These are phyloP conservation scores for Halichoeres trimaculatus DNA, from an alignment of 2,113 vertebrate genomes.

Conservation along the genomic window DNA sequence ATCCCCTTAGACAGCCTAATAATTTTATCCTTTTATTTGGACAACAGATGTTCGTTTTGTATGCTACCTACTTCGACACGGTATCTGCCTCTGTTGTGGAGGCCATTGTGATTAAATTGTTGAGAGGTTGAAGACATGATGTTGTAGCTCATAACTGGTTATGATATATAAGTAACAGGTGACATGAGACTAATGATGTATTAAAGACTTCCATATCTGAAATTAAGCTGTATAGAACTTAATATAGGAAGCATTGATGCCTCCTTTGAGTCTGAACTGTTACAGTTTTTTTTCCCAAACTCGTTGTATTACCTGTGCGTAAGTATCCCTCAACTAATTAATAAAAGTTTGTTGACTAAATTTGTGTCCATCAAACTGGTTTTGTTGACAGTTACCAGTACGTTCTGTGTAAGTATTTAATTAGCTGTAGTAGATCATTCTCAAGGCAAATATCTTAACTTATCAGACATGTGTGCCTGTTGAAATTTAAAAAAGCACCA, in stretches of 20 bases:
- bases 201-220: conserved; percentile 75
- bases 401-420: neutral
- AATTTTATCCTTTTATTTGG: conserved; percentile 64
- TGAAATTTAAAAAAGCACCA: neutral
- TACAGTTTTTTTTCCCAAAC: conserved; percentile 75
- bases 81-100: conserved; percentile 43
- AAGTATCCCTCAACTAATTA: conserved; percentile 84
- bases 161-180: conserved; percentile 65
- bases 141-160: conserved; percentile 72
- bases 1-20: conserved; percentile 53
- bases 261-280: conserved; percentile 79
- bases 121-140: conserved; percentile 64
- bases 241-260: conserved; percentile 62
- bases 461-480: neutral
- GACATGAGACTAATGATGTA: conserved; percentile 73
- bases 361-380: conserved; percentile 17
- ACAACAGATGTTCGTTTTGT: conserved; percentile 65
- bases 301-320: conserved; percentile 87
- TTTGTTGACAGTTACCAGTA: neutral
- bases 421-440: neutral
- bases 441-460: neutral
- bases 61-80: conserved; percentile 70
- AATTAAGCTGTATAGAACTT: conserved; percentile 78
- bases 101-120: conserved; percentile 59
- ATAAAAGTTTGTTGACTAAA: conserved; percentile 86